These are phyloP conservation scores for Mesorhabditis spiculigera DNA, from an alignment of 2,888 invertebrate genomes.

Conservation along the genomic window DNA sequence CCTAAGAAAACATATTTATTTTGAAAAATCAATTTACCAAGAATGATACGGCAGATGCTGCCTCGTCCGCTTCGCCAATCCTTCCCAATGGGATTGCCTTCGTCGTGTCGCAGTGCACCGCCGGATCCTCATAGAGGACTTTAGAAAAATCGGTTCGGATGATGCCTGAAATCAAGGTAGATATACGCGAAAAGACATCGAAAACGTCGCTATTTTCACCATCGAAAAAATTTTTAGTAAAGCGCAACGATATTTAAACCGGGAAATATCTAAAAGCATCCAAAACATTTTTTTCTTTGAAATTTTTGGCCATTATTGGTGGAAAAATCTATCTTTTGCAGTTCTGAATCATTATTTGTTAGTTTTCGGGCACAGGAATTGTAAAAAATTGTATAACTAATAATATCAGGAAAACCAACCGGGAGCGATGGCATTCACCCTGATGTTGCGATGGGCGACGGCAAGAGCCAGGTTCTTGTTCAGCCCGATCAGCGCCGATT, in stretches of 20 bases:
- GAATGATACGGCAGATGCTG: conserved; percentile 61
- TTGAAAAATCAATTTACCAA: conserved; percentile 35
- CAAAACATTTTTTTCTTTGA: no score
- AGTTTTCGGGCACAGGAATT: no score
- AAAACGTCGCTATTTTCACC: no score
- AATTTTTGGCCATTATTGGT: no score
- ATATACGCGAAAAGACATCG: not conserved
- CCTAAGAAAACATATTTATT: conserved; percentile 24
- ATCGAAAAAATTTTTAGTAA: not conserved
- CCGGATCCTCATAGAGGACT: conserved; percentile 62
- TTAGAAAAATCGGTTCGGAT: conserved; percentile 83
- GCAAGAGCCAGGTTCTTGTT: conserved; percentile 77
- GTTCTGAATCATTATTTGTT: no score
- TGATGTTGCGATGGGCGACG: conserved; percentile 76
- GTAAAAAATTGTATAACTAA: not conserved
- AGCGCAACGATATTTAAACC: not conserved
- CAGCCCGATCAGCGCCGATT: conserved; percentile 83
- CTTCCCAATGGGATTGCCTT: conserved; percentile 43
- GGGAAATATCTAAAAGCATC: no score
- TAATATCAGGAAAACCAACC: conserved; percentile 59
- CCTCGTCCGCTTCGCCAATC: conserved; percentile 70
- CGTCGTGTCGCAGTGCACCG: conserved; percentile 55
- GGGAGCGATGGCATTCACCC: conserved; percentile 88
- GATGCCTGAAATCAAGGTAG: conserved; percentile 65
- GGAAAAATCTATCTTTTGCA: no score